Base-by-base conservation (phyloP, 2,113 vertebrate species). In the Rhipidura dahli region DNA sequence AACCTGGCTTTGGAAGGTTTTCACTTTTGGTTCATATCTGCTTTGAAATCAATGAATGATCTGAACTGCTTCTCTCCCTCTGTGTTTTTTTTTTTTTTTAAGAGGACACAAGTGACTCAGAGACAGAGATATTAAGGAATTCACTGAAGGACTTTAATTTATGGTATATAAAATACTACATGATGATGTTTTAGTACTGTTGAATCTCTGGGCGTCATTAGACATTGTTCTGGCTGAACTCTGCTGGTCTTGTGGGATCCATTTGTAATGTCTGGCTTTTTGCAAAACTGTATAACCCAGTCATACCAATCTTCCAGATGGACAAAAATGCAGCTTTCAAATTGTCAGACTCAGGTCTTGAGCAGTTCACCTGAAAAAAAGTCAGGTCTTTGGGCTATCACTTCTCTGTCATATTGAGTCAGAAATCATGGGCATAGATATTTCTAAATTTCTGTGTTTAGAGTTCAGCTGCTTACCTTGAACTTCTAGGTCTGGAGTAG, bases 41-140 rank as follows among this genome's bases (percentile, higher is more conserved):
- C 80, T 42, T 75, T 85, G 40, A 89, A 96, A 85, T 78, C 83
- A 84, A 23, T 35, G 61, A 82, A 64, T 15, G 20, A 23, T 78
- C 23, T 13, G 1, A 63, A 13, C 27, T 47, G 10, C n/a, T 44
- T n/a, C 4, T 71, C 2, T 20, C 2, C 23, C 4, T 18, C 3
- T 20, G 16, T 6, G 2, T n/a, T 8, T 1, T 11, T 49, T 1
- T 15, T 8, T 5, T 53, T 11, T 33, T 20, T 30, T 15, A 1
- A 5, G 17, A 56, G 5, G 7, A 6, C 7, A 16, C 57, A 12
- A 76, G 13, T 20, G 17, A n/a, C 21, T 78, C 60, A 20, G 57
- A 72, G 27, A 35, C 9, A 69, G 7, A 77, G 3, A 10, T 64
- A 18, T 19, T 49, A 35, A 44, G 30, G 51, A 75, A 75, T 68